Evolutionary conservation across 2,797 vertebrate species (phyloP), one percentile per base, ranked within the genome.

Genomic region (Rhinogobio ventralis): DNA sequence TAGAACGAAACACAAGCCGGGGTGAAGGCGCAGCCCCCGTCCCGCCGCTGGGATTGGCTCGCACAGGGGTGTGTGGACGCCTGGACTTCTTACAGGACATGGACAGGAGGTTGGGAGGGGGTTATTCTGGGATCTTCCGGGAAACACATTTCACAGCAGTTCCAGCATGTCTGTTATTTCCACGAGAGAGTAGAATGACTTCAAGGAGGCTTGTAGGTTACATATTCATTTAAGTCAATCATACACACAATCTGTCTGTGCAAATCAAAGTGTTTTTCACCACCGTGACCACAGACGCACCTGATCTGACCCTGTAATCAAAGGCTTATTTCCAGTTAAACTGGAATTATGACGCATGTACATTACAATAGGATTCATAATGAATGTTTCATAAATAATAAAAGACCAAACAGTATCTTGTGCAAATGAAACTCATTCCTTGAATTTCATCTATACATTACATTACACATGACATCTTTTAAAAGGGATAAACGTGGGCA

Each of bases 11-110:
- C 57, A 62, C 11, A 25, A 68, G 39, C 73, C 8, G 42, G 15
- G 15, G n/a, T 28, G 19, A 23, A 45, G 49, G 7, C 19, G 49
- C 14, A 42, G 36, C 72, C 8, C n/a, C 39, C 1, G 23, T 28
- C 25, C 60, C 5, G 11, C 2, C 7, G 28, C 15, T 5, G 30
- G 36, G 90, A 93, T 91, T 92, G 91, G 92, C 83, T 86, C 13
- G 2, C 42, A 13, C 20, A 87, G 85, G 89, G 90, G 91, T 89
- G 92, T 92, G 90, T 72, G 69, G 57, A 30, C 9, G 9, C 28
- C 46, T 71, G 73, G 81, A 71, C 3, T 84, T 78, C 36, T 39
- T 53, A 64, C 60, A 10, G 79, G 82, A 33, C 74, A 20, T 28
- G 74, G 28, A 69, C n/a, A 25, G 66, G 42, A 28, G n/a, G 73